Conservation (phyloP, 1,140 invertebrate species). For the Drosophila sechellia region DNA sequence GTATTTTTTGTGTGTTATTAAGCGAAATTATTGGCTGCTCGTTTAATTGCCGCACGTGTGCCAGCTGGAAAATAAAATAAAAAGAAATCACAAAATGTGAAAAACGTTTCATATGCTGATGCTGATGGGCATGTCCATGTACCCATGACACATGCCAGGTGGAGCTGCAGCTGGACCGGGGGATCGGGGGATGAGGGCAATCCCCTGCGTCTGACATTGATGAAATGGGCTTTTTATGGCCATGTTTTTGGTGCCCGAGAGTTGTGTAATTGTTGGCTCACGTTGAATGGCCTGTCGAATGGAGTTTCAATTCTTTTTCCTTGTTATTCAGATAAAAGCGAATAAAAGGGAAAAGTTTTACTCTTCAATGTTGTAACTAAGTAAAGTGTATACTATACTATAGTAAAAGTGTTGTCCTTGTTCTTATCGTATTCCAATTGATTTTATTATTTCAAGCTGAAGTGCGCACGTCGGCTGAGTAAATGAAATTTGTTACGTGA, state of each 20-base stretch:
- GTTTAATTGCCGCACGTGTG: constrained; percentile 72
- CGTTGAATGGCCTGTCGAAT: constrained; percentile 53
- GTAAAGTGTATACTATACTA: too few relatives aligned
- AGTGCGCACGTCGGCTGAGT: constrained; percentile 26
- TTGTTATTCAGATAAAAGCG: not conserved
- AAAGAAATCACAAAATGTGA: constrained; percentile 23
- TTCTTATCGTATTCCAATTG: not conserved
- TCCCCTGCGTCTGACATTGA: constrained; percentile 64
- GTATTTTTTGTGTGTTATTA: constrained; percentile 54
- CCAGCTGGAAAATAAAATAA: constrained; percentile 20
- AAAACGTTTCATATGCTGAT: constrained; percentile 35
- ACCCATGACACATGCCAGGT: constrained; percentile 52
- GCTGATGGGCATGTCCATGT: constrained; percentile 58
- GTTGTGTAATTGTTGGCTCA: constrained; percentile 70
- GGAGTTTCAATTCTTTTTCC: constrained; percentile 16
- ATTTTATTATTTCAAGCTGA: constrained; percentile 18
- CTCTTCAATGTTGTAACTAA: not conserved
- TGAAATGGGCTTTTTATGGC: constrained; percentile 74
- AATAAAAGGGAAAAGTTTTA: constrained; percentile 12
- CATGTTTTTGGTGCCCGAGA: constrained; percentile 45
- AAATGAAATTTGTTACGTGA: constrained; percentile 77
- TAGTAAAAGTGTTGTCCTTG: not conserved
- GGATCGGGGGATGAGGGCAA: constrained; percentile 1
- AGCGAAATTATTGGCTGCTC: constrained; percentile 59
- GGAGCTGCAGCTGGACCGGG: constrained; percentile 2